Conservation (phyloP, 2,113 vertebrate species). For the Melanerpes aurifrons region DNA sequence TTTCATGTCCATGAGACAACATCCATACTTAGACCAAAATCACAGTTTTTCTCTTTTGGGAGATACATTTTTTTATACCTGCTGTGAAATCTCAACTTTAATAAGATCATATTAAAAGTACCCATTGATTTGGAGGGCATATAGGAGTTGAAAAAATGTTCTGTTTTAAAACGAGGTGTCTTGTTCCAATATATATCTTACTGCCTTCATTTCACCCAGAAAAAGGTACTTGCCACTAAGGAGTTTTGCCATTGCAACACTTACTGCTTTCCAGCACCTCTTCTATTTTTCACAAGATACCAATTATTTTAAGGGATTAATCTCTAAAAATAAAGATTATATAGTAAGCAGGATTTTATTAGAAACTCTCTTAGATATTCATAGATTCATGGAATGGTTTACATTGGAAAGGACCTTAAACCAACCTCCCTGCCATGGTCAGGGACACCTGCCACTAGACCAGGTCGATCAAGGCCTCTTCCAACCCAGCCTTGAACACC, state of each 20-base stretch:
- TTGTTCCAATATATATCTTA: background rate
- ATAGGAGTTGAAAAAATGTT: background rate
- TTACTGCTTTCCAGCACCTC: background rate
- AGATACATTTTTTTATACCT: background rate
- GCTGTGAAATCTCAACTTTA: background rate
- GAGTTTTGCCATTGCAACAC: background rate
- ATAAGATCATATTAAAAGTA: background rate
- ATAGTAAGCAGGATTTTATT: background rate
- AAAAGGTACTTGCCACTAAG: background rate
- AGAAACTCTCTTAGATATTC: background rate
- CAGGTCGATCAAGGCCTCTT: too few relatives aligned
- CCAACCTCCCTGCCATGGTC: too few relatives aligned
- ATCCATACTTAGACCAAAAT: background rate
- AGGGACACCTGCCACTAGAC: too few relatives aligned
- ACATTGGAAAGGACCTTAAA: too few relatives aligned
- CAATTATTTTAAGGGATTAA: background rate
- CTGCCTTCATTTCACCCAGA: background rate
- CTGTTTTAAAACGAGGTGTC: background rate
- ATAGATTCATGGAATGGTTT: too few relatives aligned
- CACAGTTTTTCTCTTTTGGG: background rate
- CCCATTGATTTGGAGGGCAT: background rate
- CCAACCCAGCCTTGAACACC: too few relatives aligned
- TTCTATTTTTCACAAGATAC: background rate
- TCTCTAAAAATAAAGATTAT: background rate
- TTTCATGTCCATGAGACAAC: background rate